Evolutionary conservation across 2,797 vertebrate genomes (phyloP).

Genomic region (Dryobates pubescens): DNA sequence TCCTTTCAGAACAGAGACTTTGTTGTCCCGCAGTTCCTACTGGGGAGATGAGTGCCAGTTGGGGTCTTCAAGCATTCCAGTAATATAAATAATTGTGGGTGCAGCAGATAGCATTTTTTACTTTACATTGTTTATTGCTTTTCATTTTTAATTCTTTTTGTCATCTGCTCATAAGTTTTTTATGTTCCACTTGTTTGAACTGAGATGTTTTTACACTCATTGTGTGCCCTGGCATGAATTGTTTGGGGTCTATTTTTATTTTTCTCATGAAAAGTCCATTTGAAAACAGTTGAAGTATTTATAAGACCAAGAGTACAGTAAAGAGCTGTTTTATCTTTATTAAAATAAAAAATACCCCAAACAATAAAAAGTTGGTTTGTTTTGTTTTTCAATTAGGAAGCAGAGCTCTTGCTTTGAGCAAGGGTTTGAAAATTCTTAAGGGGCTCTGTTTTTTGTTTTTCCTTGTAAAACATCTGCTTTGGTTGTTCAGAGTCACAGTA

Average conservation of each 20-base stretch:
- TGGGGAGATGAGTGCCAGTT: background rate
- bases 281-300: background rate
- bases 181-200: background rate
- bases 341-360: background rate
- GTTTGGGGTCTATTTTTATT: background rate
- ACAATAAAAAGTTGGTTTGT: background rate
- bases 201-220: background rate
- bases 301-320: background rate
- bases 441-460: background rate
- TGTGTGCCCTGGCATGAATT: background rate
- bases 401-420: background rate
- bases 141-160: background rate
- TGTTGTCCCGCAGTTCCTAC: background rate
- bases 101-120: background rate
- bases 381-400: background rate
- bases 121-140: background rate
- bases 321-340: background rate
- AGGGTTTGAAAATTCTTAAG: background rate
- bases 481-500: background rate
- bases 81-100: background rate
- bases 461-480: background rate
- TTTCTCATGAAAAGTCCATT: background rate
- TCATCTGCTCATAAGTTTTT: background rate
- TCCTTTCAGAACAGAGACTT: background rate
- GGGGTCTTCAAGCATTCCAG: background rate